These are phyloP conservation scores for Caenorhabditis drosophilae DNA, from an alignment of 2,888 invertebrate species.

Conservation along the genomic window DNA sequence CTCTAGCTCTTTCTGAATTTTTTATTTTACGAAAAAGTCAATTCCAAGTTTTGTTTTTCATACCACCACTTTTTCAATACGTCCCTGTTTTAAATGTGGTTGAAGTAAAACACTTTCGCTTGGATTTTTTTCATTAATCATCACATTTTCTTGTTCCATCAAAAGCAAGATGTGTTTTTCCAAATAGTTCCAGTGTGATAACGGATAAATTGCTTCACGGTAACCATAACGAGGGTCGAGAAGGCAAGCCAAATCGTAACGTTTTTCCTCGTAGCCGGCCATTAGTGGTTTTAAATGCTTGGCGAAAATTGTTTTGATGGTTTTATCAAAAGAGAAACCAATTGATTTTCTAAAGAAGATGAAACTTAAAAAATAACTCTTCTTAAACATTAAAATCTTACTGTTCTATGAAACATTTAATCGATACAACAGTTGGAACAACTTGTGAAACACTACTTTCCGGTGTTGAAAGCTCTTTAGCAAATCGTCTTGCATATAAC, in stretches of 20 bases:
- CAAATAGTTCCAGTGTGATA: not conserved
- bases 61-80: not conserved
- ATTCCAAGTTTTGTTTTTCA: not conserved
- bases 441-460: conserved; percentile 16
- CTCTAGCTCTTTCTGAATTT: conserved; percentile 2
- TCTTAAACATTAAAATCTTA: not conserved
- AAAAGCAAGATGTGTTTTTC: conserved; percentile 5
- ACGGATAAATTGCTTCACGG: not conserved
- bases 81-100: not conserved
- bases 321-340: not conserved
- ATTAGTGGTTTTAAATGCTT: conserved; percentile 1
- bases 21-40: not conserved
- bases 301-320: not conserved
- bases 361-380: not conserved
- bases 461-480: not conserved
- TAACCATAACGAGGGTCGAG: conserved; percentile 20
- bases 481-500: conserved; percentile 2
- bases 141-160: not conserved
- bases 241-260: conserved; percentile 8
- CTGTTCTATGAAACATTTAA: not conserved
- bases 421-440: conserved; percentile 5
- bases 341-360: not conserved
- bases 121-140: conserved; percentile 2
- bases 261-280: not conserved
- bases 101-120: not conserved